Evolutionary conservation across 1,140 invertebrate species (phyloP).

Genomic region (Diabrotica virgifera): DNA sequence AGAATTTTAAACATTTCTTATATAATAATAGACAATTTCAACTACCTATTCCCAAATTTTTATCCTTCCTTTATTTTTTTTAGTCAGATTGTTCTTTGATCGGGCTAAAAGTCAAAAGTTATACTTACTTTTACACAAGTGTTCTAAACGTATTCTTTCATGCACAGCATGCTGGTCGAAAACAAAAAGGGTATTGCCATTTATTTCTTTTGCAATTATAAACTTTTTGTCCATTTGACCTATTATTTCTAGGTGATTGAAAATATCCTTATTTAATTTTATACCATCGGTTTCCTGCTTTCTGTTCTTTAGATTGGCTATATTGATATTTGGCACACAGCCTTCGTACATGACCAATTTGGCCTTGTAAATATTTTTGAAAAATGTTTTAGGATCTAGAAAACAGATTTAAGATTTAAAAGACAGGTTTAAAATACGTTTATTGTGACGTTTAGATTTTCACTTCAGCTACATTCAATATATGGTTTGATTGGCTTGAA

Average conservation of each 20-base stretch:
- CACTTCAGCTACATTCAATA: no score
- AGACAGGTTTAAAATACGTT: no score
- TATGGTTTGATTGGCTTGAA: no score
- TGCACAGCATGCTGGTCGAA: conserved; percentile 78
- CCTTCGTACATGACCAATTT: conserved; percentile 36
- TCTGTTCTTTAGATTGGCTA: conserved; percentile 9
- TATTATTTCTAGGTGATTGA: conserved; percentile 52
- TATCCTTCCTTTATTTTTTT: no score
- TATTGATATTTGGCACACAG: conserved; percentile 27
- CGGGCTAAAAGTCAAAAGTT: no score
- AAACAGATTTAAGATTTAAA: no score
- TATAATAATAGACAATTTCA: no score
- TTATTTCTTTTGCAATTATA: conserved; percentile 53
- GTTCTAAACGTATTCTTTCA: conserved; percentile 66
- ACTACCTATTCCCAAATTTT: no score
- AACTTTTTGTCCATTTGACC: conserved; percentile 69
- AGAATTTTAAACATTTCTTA: no score
- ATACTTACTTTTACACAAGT: conserved; percentile 48
- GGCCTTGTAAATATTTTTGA: conserved; percentile 39
- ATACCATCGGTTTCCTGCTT: conserved; percentile 18
- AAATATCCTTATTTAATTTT: conserved; percentile 38
- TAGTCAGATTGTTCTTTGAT: no score
- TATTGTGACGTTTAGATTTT: no score
- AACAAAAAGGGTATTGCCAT: conserved; percentile 53
- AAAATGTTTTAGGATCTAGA: conserved; percentile 40